These are phyloP conservation scores for Potamilus streckersoni DNA, from an alignment of 1,140 invertebrate genomes.

Conservation along the genomic window DNA sequence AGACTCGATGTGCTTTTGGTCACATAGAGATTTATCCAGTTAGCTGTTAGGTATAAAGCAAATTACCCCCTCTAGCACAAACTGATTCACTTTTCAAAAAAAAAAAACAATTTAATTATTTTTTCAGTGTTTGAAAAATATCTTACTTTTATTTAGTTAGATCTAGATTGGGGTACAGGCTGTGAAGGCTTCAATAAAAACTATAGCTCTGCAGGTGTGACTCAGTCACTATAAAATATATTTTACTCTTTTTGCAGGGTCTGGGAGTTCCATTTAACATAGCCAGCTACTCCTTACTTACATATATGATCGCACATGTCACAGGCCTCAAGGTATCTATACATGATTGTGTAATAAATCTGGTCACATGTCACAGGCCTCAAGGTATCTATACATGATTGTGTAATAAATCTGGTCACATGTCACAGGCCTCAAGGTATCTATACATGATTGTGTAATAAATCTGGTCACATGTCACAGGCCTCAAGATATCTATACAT, in stretches of 20 bases:
- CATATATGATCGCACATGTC: conserved; percentile 96
- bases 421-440: conserved; percentile 84
- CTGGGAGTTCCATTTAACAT: conserved; percentile 99
- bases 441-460: background rate
- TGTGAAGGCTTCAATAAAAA: no score
- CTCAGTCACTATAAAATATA: background rate
- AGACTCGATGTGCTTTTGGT: no score
- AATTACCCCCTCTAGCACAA: no score
- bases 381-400: conserved; percentile 70
- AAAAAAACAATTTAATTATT: no score
- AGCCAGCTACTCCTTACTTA: conserved; percentile 95
- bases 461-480: conserved; percentile 93
- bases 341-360: background rate
- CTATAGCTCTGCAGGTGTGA: no score
- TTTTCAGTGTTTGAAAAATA: no score
- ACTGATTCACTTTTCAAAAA: no score
- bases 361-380: conserved; percentile 86
- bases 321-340: conserved; percentile 80
- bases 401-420: conserved; percentile 79
- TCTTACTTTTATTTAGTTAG: no score
- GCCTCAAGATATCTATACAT: conserved; percentile 75
- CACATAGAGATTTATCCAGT: no score
- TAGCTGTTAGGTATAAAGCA: no score
- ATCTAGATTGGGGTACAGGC: no score
- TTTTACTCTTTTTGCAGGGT: conserved; percentile 71